Conservation (phyloP, 1,140 invertebrate species). For the Drosophila oshimai region DNA sequence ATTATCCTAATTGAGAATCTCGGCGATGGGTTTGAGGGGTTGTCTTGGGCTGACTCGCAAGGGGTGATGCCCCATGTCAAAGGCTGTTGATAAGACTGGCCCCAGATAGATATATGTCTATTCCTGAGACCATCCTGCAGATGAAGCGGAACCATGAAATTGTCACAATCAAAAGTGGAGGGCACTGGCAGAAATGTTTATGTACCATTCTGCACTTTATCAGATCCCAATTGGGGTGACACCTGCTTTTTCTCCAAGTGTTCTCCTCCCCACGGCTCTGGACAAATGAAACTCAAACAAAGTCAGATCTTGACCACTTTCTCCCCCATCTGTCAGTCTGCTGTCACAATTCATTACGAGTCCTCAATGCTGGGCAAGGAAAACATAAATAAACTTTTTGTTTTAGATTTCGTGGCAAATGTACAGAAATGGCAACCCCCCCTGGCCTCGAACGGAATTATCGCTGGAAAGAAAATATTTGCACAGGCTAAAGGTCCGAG, state of each 20-base stretch:
- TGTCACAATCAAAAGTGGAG: conserved; percentile 37
- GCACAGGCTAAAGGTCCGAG: conserved; percentile 46
- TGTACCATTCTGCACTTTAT: background rate
- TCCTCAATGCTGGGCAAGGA: conserved; percentile 21
- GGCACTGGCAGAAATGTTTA: conserved; percentile 20
- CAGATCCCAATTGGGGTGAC: no score
- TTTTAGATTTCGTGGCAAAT: conserved; percentile 78
- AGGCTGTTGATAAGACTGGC: conserved; percentile 18
- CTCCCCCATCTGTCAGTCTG: conserved; percentile 6
- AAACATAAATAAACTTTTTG: conserved; percentile 71
- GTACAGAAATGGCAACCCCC: conserved; percentile 45
- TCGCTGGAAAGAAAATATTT: conserved; percentile 74
- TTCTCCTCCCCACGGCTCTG: background rate
- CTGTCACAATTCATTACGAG: conserved; percentile 70
- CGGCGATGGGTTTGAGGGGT: conserved; percentile 26
- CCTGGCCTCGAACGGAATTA: conserved; percentile 36
- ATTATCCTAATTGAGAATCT: conserved; percentile 82
- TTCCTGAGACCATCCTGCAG: background rate
- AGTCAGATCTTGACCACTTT: conserved; percentile 49
- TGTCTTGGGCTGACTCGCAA: background rate
- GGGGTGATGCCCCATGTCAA: conserved; percentile 25
- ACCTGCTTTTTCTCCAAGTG: background rate
- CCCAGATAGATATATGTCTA: conserved; percentile 11
- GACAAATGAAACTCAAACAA: conserved; percentile 65
- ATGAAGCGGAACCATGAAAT: conserved; percentile 42